These are phyloP conservation scores for Trichomalopsis sarcophagae DNA, from an alignment of 1,140 invertebrate species.

Conservation along the genomic window DNA sequence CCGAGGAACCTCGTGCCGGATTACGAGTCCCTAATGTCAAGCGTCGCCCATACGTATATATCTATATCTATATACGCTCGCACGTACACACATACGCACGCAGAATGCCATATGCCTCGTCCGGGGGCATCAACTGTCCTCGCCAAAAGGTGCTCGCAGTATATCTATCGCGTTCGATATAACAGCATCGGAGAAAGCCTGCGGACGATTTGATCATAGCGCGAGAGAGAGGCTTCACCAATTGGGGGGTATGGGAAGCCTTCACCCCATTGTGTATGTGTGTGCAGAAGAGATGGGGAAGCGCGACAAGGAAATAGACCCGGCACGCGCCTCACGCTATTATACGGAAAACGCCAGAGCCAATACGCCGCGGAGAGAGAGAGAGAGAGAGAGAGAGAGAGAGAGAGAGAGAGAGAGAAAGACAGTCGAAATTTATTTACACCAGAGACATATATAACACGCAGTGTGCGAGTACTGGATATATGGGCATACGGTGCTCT, in stretches of 20 bases:
- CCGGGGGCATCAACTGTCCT: not conserved
- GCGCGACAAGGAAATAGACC: not conserved
- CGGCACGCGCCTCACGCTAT: not conserved
- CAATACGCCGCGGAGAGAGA: not conserved
- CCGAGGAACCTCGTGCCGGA: not conserved
- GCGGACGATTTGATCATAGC: not conserved
- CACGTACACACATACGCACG: not conserved
- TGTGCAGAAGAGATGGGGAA: not conserved
- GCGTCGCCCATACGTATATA: not conserved
- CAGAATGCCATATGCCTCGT: constrained; percentile 30
- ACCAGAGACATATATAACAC: not conserved
- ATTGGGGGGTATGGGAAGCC: not conserved
- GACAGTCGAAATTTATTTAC: not conserved
- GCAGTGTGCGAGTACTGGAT: not conserved
- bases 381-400: not conserved
- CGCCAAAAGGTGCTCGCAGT: not conserved
- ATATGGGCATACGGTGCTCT: not conserved
- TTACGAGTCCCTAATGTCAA: constrained; percentile 33
- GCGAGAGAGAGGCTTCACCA: not conserved
- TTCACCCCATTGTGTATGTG: not conserved
- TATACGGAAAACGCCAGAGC: not conserved
- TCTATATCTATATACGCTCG: too few species aligned
- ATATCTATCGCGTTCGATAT: not conserved
- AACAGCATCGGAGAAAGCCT: not conserved
- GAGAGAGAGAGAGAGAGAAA: not conserved